A percentile compares a stretch with the other conserved stretches of the same genome.
phyloP scores from a whole-genome alignment of 2,888 invertebrate genomes.

The Folsomia manolachei region DNA sequence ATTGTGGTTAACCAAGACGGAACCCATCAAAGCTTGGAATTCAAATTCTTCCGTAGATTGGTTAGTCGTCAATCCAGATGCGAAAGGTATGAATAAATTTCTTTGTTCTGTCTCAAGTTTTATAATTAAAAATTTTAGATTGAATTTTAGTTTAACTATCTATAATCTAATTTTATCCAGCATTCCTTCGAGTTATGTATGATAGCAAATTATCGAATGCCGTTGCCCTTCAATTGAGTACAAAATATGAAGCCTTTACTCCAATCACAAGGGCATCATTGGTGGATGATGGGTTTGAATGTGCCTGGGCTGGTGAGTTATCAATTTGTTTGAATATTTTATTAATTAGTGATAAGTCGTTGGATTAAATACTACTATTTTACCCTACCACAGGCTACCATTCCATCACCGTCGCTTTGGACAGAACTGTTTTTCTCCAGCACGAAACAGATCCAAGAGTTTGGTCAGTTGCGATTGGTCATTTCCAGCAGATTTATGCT shows the following conservation, averaged over 20 bases:
- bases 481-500: neutral
- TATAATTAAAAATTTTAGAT: too few relatives aligned
- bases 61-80: constrained; percentile 33
- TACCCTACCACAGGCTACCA: neutral
- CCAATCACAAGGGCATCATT: constrained; percentile 35
- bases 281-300: constrained; percentile 44
- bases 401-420: constrained; percentile 7
- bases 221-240: neutral
- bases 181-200: constrained; percentile 5
- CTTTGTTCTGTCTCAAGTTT: too few relatives aligned
- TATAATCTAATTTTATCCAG: constrained; percentile 3
- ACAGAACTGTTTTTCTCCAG: neutral
- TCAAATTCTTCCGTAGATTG: constrained; percentile 12
- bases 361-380: neutral
- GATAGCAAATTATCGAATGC: neutral
- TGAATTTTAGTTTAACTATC: neutral
- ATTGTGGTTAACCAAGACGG: constrained; percentile 30
- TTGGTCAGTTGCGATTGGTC: neutral
- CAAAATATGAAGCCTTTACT: constrained; percentile 23
- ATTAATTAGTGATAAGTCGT: neutral
- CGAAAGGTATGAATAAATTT: constrained; percentile 24
- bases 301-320: constrained; percentile 34
- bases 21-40: neutral
- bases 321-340: too few relatives aligned
- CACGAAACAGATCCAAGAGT: neutral